Evolutionary conservation across 2,888 invertebrate genomes (phyloP).

Genomic region (Anthophora plumipes): DNA sequence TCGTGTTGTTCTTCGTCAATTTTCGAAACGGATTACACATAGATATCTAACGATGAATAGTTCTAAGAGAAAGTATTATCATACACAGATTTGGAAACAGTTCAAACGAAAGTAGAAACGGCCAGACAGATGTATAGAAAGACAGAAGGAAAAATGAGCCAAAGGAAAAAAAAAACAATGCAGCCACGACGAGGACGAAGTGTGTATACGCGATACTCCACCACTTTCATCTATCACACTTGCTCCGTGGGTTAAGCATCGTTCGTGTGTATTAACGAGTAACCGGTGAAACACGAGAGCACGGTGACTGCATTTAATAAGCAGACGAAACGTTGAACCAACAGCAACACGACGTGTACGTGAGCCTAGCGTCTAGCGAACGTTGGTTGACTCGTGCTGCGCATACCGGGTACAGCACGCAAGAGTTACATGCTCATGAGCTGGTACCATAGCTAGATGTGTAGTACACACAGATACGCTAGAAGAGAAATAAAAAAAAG

Average conservation of each 20-base stretch:
- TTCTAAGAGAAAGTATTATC: not conserved
- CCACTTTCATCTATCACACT: not conserved
- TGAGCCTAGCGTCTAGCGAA: constrained; percentile 17
- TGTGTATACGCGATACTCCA: constrained; percentile 3
- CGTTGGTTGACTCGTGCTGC: constrained; percentile 16
- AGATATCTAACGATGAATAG: not conserved
- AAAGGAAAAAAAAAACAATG: constrained; percentile 2
- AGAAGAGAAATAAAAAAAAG: not conserved
- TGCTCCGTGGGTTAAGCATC: not conserved
- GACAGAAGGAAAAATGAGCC: not conserved
- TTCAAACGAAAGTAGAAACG: not conserved
- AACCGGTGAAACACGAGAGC: constrained; percentile 48
- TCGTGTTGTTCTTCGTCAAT: not conserved
- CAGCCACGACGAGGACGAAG: not conserved
- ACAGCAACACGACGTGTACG: constrained; percentile 26
- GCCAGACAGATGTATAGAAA: not conserved
- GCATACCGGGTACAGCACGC: constrained; percentile 42
- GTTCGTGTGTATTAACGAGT: constrained; percentile 41
- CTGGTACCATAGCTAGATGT: constrained; percentile 43
- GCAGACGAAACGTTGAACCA: constrained; percentile 59
- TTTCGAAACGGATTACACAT: not conserved
- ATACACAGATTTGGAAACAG: not conserved
- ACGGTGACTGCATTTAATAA: constrained; percentile 57
- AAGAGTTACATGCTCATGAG: not conserved
- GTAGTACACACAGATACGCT: not conserved